A percentile compares a stretch with the other conserved stretches of the same genome.
Conservation (phyloP, 2,888 invertebrate species). For the Lampropteryx suffumata region DNA sequence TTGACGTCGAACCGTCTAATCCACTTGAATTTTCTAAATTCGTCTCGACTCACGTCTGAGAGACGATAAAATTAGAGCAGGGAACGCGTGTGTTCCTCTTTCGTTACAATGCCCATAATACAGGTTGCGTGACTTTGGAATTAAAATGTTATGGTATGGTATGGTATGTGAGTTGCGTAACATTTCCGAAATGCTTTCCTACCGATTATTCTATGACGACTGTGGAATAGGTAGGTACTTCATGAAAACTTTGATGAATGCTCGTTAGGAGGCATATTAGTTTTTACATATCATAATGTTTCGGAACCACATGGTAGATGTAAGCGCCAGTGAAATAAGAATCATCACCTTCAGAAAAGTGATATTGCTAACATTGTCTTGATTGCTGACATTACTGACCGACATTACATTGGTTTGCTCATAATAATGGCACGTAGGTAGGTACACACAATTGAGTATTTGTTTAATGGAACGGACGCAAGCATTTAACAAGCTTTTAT, state of each 20-base stretch:
- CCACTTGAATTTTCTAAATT: slow-evolving; percentile 46
- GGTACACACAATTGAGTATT: slow-evolving; percentile 36
- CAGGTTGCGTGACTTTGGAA: slow-evolving; percentile 54
- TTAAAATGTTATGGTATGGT: slow-evolving; percentile 49
- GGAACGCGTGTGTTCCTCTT: slow-evolving; percentile 46
- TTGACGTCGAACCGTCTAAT: slow-evolving; percentile 38
- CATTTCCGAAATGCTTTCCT: slow-evolving; percentile 38
- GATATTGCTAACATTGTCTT: not conserved
- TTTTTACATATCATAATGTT: too few relatives aligned
- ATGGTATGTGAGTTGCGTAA: slow-evolving; percentile 47
- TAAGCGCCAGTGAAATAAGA: too few relatives aligned
- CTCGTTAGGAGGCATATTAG: too few relatives aligned
- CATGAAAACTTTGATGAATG: too few relatives aligned
- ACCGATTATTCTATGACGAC: not conserved
- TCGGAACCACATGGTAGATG: too few relatives aligned
- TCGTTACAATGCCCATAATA: slow-evolving; percentile 46
- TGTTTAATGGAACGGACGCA: slow-evolving; percentile 27
- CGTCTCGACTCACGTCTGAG: slow-evolving; percentile 45
- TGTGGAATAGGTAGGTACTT: too few relatives aligned
- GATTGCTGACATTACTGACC: slow-evolving; percentile 13
- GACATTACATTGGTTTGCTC: slow-evolving; percentile 20
- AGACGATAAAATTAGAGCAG: slow-evolving; percentile 52
- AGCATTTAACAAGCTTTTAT: slow-evolving; percentile 40
- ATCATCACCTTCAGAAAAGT: too few relatives aligned
- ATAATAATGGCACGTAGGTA: slow-evolving; percentile 30